Base-by-base conservation (phyloP, 2,113 vertebrate genomes). In the Neoarius graeffei region DNA sequence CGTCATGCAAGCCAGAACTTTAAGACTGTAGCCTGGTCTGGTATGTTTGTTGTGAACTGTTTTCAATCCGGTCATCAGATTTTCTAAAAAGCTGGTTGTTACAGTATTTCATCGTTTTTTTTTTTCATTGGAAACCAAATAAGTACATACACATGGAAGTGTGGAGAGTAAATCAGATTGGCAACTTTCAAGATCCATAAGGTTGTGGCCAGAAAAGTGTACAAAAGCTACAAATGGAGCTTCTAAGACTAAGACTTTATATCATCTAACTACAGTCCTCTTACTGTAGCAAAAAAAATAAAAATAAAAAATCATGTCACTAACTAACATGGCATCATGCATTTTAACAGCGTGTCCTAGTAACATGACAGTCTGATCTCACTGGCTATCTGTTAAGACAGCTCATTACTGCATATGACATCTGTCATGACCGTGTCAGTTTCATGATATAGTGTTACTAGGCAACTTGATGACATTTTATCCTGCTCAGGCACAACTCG, bases 391-490 rank as follows among this genome's bases (percentile, higher is more conserved):
- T 23, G 80, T 82, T 30, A 82, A 23, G 80, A 82, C 20, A 1
- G 19, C 80, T 81, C 19, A 6, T 81, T n/a, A 81, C n/a, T 19
- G 54, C 19, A 5, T 59, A 59, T 82, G 80, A 20, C 35, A 62
- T 82, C 19, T 82, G 80, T 59, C 80, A 82, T 62, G 30, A 82
- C 10, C 80, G 62, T 82, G 30, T 42, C 80, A 82, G 57, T 62
- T 62, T 62, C 79, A 62, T 62, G 19, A 62, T 60, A 20, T 59
- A 48, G 17, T 35, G 79, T 81, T 56, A 17, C 76, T 11, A 80
- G n/a, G 59, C 17, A 80, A 77, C 59, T 17, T 86, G 15, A 35
- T 62, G 69, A 85, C 48, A 59, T n/a, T 57, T 62, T 62, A 60
- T 27, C 35, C 11, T 62, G 30, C 56, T 60, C 57, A 50, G 25